Evolutionary conservation across 1,140 invertebrate species (phyloP).

Genomic region (Aphelenchoides fujianensis): DNA sequence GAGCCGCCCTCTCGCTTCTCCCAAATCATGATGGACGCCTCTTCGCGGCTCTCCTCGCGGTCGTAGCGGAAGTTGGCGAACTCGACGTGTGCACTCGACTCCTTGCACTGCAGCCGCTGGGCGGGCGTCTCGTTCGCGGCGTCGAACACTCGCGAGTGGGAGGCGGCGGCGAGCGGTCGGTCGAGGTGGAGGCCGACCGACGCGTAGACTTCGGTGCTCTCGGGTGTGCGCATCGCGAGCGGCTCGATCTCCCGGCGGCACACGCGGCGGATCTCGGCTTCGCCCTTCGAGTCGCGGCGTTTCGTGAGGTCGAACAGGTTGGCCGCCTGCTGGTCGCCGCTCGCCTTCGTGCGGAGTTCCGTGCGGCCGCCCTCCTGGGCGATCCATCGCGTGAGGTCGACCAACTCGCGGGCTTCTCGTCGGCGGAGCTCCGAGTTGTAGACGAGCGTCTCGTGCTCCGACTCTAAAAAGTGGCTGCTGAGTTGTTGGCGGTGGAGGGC

Average conservation of each 20-base stretch:
- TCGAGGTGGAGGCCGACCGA: conserved; percentile 2
- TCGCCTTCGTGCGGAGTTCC: conserved; percentile 38
- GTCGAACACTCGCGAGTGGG: conserved; percentile 5
- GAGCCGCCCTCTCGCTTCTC: conserved; percentile 20
- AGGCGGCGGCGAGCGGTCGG: not conserved
- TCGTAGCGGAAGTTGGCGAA: conserved; percentile 25
- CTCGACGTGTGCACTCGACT: conserved; percentile 8
- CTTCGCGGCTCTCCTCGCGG: conserved; percentile 14
- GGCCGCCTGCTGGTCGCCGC: conserved; percentile 24
- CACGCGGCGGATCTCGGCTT: conserved; percentile 12
- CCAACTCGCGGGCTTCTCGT: conserved; percentile 29
- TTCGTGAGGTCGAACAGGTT: conserved; percentile 29
- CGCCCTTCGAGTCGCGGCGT: conserved; percentile 22
- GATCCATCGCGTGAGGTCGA: conserved; percentile 26
- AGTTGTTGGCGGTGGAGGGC: conserved; percentile 14
- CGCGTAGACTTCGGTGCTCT: not conserved
- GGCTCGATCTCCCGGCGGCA: conserved; percentile 23
- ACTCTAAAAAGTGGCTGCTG: conserved; percentile 20
- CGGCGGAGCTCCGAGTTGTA: conserved; percentile 25
- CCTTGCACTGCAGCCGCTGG: not conserved
- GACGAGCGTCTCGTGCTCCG: conserved; percentile 9
- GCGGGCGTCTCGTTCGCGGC: conserved; percentile 1
- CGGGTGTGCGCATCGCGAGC: conserved; percentile 6
- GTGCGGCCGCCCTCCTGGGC: conserved; percentile 37
- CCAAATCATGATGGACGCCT: conserved; percentile 18